Conservation (phyloP, 2,113 vertebrate species). For the Eptatretus burgeri region DNA sequence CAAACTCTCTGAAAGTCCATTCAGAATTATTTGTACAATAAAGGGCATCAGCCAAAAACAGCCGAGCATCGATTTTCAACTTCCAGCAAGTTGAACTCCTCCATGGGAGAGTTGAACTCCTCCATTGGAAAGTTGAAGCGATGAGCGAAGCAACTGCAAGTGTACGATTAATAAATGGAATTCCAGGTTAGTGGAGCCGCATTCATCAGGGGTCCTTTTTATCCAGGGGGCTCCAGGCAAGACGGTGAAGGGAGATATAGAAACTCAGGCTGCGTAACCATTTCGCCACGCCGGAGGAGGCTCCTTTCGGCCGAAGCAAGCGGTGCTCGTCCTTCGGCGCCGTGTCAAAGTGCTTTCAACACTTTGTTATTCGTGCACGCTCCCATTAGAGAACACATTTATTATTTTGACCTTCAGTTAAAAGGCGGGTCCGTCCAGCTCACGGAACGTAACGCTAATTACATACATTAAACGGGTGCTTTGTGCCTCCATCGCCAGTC, state of each 20-base stretch:
- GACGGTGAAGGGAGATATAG: background rate
- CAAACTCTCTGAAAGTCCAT: too few species aligned
- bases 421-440: conserved; percentile 4
- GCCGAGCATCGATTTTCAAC: too few species aligned
- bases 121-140: too few species aligned
- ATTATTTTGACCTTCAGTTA: conserved; percentile 6
- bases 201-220: too few species aligned
- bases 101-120: too few species aligned
- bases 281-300: conserved; percentile 3
- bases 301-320: background rate
- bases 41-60: too few species aligned
- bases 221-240: too few species aligned
- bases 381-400: conserved; percentile 6
- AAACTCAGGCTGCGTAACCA: background rate
- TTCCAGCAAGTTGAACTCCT: too few species aligned
- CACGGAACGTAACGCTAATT: conserved; percentile 6
- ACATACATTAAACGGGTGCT: conserved; percentile 1
- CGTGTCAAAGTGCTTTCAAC: conserved; percentile 5
- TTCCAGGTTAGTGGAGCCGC: too few species aligned
- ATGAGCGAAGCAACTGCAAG: too few species aligned
- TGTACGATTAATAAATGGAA: too few species aligned
- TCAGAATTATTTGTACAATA: too few species aligned
- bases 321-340: background rate
- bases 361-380: conserved; percentile 2
- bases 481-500: background rate